Percentiles rank a stretch among this genome's conserved stretches.
phyloP scores from a whole-genome alignment of 2,113 vertebrate genomes.

The Xenopus borealis region DNA sequence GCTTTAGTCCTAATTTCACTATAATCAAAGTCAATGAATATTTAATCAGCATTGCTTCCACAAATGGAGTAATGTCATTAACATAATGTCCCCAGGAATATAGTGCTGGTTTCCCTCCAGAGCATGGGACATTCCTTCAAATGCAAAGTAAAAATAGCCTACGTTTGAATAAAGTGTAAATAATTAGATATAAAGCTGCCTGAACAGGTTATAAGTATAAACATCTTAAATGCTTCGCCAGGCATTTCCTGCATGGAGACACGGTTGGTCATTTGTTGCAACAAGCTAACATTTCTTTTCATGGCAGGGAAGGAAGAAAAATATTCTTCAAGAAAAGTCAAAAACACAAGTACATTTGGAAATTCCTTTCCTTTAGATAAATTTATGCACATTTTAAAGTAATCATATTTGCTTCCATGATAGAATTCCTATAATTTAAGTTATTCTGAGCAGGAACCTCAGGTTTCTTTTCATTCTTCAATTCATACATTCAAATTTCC shows the following conservation, averaged over 20 bases:
- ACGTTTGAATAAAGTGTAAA: constrained; percentile 25
- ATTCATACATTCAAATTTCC: no score
- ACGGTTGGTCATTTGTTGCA: not conserved
- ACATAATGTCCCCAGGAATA: constrained; percentile 80
- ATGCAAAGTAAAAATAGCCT: constrained; percentile 1
- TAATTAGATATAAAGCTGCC: constrained; percentile 26
- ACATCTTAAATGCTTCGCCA: constrained; percentile 13
- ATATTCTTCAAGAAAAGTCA: not conserved
- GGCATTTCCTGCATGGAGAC: not conserved
- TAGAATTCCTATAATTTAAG: no score
- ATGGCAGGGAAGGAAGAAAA: not conserved
- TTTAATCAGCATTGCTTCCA: constrained; percentile 87
- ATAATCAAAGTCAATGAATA: constrained; percentile 91
- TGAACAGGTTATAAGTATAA: constrained; percentile 16
- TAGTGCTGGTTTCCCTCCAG: constrained; percentile 71
- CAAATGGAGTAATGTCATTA: constrained; percentile 86
- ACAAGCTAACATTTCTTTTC: not conserved
- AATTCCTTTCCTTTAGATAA: no score
- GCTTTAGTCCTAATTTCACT: constrained; percentile 86
- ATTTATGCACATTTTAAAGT: no score
- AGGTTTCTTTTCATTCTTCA: no score
- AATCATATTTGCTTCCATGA: no score
- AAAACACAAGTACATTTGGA: no score
- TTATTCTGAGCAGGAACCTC: no score
- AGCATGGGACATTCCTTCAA: constrained; percentile 55